phyloP scores from a whole-genome alignment of 2,888 invertebrate species.

The Hoplodrina blanda region DNA sequence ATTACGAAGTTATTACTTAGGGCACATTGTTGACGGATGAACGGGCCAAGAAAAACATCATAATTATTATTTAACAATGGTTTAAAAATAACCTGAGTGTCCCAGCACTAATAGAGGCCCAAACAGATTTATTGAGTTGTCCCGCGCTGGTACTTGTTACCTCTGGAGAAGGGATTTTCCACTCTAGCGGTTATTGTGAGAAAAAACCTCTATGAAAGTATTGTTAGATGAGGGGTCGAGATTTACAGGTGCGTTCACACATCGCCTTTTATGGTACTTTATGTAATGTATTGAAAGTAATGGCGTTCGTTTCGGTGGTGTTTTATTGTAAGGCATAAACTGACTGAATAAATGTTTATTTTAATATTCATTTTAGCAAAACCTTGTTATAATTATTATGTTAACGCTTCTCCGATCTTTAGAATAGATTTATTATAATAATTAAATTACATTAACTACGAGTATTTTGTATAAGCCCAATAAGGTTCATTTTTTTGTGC shows the following conservation, averaged over 20 bases:
- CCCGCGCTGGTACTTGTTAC: conserved; percentile 61
- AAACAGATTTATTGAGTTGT: conserved; percentile 69
- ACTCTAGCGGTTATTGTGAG: conserved; percentile 60
- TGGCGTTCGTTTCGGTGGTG: conserved; percentile 17
- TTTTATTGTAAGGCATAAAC: neutral
- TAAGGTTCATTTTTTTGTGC: too few species aligned
- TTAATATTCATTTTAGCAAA: too few species aligned
- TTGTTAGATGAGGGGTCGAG: conserved; percentile 56
- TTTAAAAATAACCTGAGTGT: conserved; percentile 1
- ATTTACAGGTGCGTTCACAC: conserved; percentile 57
- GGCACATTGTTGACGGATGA: neutral
- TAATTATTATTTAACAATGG: neutral
- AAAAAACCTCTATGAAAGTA: conserved; percentile 63
- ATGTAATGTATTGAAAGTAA: conserved; percentile 56
- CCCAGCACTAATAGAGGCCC: conserved; percentile 49
- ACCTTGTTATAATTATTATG: too few species aligned
- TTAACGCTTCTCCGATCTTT: too few species aligned
- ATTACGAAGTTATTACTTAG: too few species aligned
- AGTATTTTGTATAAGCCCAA: too few species aligned
- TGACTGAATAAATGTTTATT: neutral
- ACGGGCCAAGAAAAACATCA: neutral
- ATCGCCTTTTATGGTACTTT: conserved; percentile 48
- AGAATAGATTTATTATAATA: too few species aligned
- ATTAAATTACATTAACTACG: too few species aligned
- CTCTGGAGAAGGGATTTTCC: conserved; percentile 62